phyloP scores from a whole-genome alignment of 2,113 vertebrate species.

The Phrynocephalus versicolor region DNA sequence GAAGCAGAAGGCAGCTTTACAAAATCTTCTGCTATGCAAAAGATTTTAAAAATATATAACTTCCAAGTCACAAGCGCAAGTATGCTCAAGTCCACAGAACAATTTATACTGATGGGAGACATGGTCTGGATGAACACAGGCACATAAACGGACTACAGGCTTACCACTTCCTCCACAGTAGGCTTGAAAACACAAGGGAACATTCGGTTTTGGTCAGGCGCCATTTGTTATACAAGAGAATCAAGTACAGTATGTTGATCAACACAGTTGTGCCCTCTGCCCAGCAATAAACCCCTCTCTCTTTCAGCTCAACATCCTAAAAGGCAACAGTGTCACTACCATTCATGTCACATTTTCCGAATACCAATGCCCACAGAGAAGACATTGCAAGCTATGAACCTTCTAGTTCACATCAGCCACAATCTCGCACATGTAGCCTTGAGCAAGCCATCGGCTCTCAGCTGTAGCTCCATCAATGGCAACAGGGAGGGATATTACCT shows the following conservation, averaged over 20 bases:
- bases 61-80: background rate
- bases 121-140: constrained; percentile 69
- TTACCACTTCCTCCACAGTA: constrained; percentile 96
- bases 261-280: background rate
- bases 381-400: background rate
- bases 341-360: background rate
- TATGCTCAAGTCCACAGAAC: constrained; percentile 30
- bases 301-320: background rate
- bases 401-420: background rate
- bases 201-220: constrained; percentile 77
- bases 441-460: background rate
- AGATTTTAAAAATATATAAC: background rate
- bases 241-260: constrained; percentile 37
- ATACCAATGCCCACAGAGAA: background rate
- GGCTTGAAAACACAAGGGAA: constrained; percentile 94
- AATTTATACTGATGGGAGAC: constrained; percentile 62
- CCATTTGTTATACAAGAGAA: constrained; percentile 54
- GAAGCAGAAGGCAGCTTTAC: constrained; percentile 37
- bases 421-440: background rate
- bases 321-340: background rate
- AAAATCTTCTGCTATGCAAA: constrained; percentile 41
- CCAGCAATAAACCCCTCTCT: background rate
- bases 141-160: constrained; percentile 72
- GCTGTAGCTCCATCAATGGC: background rate
- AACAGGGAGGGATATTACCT: background rate